These are phyloP conservation scores for Eristalis tenax DNA, from an alignment of 2,888 invertebrate species.

Conservation along the genomic window DNA sequence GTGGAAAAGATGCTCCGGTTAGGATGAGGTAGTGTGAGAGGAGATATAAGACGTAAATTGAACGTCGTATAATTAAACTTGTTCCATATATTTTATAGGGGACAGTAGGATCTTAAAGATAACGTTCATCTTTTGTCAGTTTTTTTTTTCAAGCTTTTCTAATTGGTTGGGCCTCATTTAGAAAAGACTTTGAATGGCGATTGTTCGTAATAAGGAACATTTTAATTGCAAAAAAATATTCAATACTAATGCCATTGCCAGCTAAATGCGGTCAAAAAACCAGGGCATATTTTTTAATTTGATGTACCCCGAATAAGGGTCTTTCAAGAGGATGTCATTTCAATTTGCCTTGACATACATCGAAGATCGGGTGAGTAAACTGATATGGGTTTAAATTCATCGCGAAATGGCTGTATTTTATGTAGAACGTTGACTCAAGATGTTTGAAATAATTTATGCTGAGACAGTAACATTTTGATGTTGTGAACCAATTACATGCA, in stretches of 20 bases:
- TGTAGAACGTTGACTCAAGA: too few species aligned
- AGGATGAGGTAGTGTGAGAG: constrained; percentile 20
- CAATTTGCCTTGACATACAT: not conserved
- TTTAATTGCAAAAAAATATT: not conserved
- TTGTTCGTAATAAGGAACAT: not conserved
- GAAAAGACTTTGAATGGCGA: not conserved
- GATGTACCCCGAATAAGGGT: not conserved
- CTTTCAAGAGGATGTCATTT: not conserved
- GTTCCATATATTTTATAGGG: constrained; percentile 19
- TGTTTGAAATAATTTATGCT: too few species aligned
- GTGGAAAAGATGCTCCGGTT: constrained; percentile 19
- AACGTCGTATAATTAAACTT: constrained; percentile 57
- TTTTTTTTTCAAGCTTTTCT: not conserved
- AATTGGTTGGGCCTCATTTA: constrained; percentile 26
- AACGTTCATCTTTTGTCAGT: constrained; percentile 28
- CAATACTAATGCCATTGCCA: not conserved
- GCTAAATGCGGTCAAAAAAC: not conserved
- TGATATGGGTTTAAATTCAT: too few species aligned
- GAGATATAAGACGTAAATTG: constrained; percentile 47
- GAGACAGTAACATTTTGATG: too few species aligned
- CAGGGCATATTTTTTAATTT: not conserved
- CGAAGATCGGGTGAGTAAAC: not conserved
- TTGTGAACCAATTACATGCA: too few species aligned
- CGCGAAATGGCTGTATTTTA: too few species aligned
- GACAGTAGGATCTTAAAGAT: constrained; percentile 42